phyloP scores from a whole-genome alignment of 2,113 vertebrate genomes.

The Sceloporus tristichus region DNA sequence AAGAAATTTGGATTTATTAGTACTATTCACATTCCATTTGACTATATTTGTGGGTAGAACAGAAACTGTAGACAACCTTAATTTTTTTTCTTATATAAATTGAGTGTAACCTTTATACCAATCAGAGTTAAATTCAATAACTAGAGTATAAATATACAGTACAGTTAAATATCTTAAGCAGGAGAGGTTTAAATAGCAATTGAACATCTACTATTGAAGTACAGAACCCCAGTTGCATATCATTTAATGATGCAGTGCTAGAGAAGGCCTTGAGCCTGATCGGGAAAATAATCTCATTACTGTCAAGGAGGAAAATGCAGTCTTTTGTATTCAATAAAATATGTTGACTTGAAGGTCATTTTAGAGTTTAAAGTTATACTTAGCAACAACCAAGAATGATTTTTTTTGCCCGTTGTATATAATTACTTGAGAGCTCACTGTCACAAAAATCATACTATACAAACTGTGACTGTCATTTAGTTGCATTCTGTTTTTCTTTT shows the following conservation, averaged over 20 bases:
- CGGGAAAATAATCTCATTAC: slow-evolving; percentile 48
- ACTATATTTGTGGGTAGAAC: background rate
- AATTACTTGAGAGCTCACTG: slow-evolving; percentile 3
- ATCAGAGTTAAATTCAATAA: background rate
- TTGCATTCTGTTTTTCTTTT: slow-evolving; percentile 2
- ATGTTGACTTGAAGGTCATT: background rate
- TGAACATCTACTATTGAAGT: background rate
- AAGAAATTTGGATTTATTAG: background rate
- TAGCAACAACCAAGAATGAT: background rate
- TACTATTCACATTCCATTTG: background rate
- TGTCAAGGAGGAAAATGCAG: slow-evolving; percentile 23
- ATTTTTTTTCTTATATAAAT: slow-evolving; percentile 6
- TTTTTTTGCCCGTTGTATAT: background rate
- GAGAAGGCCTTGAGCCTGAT: slow-evolving; percentile 22
- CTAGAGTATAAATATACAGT: background rate
- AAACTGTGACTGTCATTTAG: background rate
- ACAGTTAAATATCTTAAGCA: slow-evolving; percentile 4
- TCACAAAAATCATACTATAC: background rate
- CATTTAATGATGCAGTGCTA: slow-evolving; percentile 16
- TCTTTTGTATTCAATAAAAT: slow-evolving; percentile 19
- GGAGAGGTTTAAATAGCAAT: slow-evolving; percentile 17
- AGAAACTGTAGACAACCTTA: background rate
- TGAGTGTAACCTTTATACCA: slow-evolving; percentile 19
- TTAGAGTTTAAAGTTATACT: slow-evolving; percentile 7
- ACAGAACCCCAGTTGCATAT: background rate